These are phyloP conservation scores for Protosalanx chinensis DNA, from an alignment of 2,797 vertebrate genomes.

Conservation along the genomic window DNA sequence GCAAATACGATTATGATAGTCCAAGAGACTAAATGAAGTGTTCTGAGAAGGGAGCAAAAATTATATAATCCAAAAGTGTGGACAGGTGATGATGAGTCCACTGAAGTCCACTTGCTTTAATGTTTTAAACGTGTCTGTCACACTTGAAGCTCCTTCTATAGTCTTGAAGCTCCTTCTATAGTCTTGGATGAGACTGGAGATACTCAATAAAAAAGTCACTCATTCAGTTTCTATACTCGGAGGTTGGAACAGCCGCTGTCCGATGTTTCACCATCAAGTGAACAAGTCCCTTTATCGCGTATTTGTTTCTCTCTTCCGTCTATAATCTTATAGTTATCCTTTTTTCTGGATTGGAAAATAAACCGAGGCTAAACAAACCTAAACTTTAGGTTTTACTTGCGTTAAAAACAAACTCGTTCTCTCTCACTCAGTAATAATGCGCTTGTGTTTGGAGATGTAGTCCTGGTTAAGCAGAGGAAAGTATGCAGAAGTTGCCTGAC, in stretches of 20 bases:
- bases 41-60: slow-evolving; percentile 9
- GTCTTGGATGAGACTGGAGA: slow-evolving; percentile 31
- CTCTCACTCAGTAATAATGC: neutral
- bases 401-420: slow-evolving; percentile 14
- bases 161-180: slow-evolving; percentile 22
- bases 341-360: slow-evolving; percentile 22
- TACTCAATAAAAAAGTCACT: slow-evolving; percentile 21
- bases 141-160: slow-evolving; percentile 18
- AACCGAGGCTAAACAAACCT: slow-evolving; percentile 7
- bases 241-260: slow-evolving; percentile 13
- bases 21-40: slow-evolving; percentile 7
- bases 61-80: slow-evolving; percentile 58
- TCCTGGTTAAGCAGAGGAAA: slow-evolving; percentile 43
- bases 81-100: slow-evolving; percentile 31
- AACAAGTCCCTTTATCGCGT: slow-evolving; percentile 28
- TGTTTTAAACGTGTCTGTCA: slow-evolving; percentile 13
- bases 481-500: slow-evolving; percentile 49
- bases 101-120: slow-evolving; percentile 22
- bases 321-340: slow-evolving; percentile 42
- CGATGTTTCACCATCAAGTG: slow-evolving; percentile 22
- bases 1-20: neutral
- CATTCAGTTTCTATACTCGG: slow-evolving; percentile 26
- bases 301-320: slow-evolving; percentile 42
- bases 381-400: slow-evolving; percentile 12
- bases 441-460: slow-evolving; percentile 49